phyloP scores from a whole-genome alignment of 2,888 invertebrate genomes.

The Epinotia ramella region DNA sequence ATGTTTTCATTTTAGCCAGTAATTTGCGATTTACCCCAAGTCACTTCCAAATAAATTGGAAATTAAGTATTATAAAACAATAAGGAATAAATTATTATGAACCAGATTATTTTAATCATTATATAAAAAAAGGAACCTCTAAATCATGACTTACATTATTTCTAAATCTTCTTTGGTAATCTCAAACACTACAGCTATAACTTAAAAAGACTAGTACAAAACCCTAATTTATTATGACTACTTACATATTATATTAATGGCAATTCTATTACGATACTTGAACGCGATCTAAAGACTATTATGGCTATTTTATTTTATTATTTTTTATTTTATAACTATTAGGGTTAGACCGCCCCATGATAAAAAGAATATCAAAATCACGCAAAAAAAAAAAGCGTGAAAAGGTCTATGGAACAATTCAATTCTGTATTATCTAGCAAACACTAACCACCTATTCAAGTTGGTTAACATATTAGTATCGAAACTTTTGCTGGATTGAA shows the following conservation, averaged over 20 bases:
- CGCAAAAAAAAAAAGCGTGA: neutral
- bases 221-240: slow-evolving; percentile 24
- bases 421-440: too few relatives aligned
- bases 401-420: too few relatives aligned
- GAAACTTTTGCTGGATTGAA: too few relatives aligned
- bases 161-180: slow-evolving; percentile 43
- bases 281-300: slow-evolving; percentile 6
- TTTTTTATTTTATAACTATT: neutral
- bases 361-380: neutral
- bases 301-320: slow-evolving; percentile 10
- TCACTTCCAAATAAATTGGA: neutral
- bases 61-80: neutral
- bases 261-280: slow-evolving; percentile 4
- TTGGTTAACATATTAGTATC: too few relatives aligned
- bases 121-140: slow-evolving; percentile 14
- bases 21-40: neutral
- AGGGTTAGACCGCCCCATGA: neutral
- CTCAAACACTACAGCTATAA: slow-evolving; percentile 29
- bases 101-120: slow-evolving; percentile 6
- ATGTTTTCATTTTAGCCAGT: neutral
- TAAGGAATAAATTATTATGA: slow-evolving; percentile 6
- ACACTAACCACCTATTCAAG: too few relatives aligned
- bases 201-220: slow-evolving; percentile 44
- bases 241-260: slow-evolving; percentile 19
- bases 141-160: slow-evolving; percentile 13